Evolutionary conservation across 2,113 vertebrate species (phyloP).

Genomic region (Poecile atricapillus): DNA sequence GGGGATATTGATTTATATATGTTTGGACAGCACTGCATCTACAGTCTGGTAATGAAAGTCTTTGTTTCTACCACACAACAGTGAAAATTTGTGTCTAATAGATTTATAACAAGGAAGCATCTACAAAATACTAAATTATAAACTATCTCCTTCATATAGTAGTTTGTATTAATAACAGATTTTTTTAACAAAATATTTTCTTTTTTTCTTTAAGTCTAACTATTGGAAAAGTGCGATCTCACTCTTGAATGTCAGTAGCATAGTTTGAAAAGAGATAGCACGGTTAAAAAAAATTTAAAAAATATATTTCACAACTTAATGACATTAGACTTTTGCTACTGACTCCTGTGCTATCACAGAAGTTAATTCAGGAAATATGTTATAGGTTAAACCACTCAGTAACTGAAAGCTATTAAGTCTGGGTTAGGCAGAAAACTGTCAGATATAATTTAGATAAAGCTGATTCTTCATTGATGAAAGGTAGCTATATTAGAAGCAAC

Average conservation of each 20-base stretch:
- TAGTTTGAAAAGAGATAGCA: not conserved
- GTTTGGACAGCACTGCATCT: not conserved
- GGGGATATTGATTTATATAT: not conserved
- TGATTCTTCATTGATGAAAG: not conserved
- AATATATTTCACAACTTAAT: not conserved
- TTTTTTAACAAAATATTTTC: not conserved
- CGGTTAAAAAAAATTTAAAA: not conserved
- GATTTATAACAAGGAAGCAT: not conserved
- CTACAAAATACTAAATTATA: not conserved
- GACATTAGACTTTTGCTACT: not conserved
- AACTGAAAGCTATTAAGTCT: not conserved
- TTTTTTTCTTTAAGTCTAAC: not conserved
- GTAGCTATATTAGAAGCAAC: not conserved
- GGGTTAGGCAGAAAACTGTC: not conserved
- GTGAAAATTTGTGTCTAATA: not conserved
- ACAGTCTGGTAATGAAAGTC: not conserved
- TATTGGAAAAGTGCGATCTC: not conserved
- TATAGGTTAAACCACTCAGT: not conserved
- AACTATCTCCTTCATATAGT: not conserved
- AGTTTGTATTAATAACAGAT: not conserved
- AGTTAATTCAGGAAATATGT: not conserved
- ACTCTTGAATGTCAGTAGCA: not conserved
- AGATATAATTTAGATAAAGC: slow-evolving; percentile 9
- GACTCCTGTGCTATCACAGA: not conserved
- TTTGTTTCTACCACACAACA: not conserved